These are phyloP conservation scores for Odontomachus brunneus DNA, from an alignment of 1,140 invertebrate genomes.

Conservation along the genomic window DNA sequence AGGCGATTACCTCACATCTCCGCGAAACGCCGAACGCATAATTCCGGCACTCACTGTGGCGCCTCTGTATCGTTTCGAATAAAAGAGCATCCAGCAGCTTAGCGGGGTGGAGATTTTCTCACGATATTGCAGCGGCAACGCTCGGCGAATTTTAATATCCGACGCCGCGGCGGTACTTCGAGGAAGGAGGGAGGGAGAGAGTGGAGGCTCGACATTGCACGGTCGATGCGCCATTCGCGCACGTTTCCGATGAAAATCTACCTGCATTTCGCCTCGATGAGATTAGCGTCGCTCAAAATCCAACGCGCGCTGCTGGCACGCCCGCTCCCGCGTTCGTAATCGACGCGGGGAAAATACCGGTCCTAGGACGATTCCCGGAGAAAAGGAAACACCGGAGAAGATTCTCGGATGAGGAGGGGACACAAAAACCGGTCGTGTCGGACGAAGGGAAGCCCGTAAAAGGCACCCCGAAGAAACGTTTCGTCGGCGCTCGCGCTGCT, in stretches of 20 bases:
- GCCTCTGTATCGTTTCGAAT: constrained; percentile 2
- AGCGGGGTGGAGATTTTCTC: constrained; percentile 6
- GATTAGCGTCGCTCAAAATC: constrained; percentile 25
- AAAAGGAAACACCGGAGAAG: constrained; percentile 37
- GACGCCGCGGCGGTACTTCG: not conserved
- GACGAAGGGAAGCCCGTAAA: constrained; percentile 55
- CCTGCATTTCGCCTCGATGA: not conserved
- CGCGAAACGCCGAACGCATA: not conserved
- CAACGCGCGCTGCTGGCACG: not conserved
- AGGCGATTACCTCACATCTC: constrained; percentile 2
- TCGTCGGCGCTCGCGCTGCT: not conserved
- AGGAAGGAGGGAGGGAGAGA: no score
- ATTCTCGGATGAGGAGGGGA: constrained; percentile 34
- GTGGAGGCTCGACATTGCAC: constrained; percentile 14
- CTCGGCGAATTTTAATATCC: constrained; percentile 63
- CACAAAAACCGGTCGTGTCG: constrained; percentile 59
- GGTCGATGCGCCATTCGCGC: not conserved
- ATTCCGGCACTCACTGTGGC: constrained; percentile 9
- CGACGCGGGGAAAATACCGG: constrained; percentile 11
- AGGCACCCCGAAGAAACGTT: constrained; percentile 41
- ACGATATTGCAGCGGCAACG: constrained; percentile 46
- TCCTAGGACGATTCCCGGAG: constrained; percentile 1
- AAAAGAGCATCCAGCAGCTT: constrained; percentile 15
- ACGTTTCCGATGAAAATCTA: not conserved
- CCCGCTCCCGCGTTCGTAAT: not conserved